Evolutionary conservation across 2,113 vertebrate genomes (phyloP).

Genomic region (Silurus glanis): DNA sequence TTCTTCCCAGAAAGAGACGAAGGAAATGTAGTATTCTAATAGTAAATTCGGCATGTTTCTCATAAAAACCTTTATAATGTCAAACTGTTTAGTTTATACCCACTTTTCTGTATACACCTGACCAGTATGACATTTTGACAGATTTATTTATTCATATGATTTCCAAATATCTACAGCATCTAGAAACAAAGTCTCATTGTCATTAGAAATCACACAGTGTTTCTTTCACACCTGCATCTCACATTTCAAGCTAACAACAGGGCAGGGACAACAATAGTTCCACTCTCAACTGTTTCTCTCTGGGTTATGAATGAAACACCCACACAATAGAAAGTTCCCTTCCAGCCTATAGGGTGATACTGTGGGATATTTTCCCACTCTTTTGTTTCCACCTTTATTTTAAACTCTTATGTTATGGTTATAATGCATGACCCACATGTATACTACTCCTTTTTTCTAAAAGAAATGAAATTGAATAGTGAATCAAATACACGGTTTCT

Average conservation of each 20-base stretch:
- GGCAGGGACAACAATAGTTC: constrained; percentile 35
- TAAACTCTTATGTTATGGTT: neutral
- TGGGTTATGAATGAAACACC: constrained; percentile 38
- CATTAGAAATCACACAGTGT: constrained; percentile 24
- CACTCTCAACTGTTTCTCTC: constrained; percentile 34
- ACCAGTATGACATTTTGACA: neutral
- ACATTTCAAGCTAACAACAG: constrained; percentile 38
- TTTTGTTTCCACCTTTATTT: constrained; percentile 15
- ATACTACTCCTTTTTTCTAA: neutral
- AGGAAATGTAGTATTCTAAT: neutral
- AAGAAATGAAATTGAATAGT: constrained; percentile 33
- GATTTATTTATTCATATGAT: neutral
- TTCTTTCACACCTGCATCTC: constrained; percentile 28
- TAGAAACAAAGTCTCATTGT: neutral
- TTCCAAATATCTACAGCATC: neutral
- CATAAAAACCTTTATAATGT: neutral
- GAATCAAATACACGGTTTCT: neutral
- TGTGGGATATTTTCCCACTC: constrained; percentile 35
- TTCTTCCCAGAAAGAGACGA: neutral
- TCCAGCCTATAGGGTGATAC: constrained; percentile 35
- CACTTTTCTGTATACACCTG: neutral
- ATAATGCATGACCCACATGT: constrained; percentile 12
- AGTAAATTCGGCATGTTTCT: neutral
- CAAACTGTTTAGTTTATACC: neutral
- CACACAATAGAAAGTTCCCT: constrained; percentile 44